Conservation (phyloP, 2,888 invertebrate genomes). For the Brenthis hecate region DNA sequence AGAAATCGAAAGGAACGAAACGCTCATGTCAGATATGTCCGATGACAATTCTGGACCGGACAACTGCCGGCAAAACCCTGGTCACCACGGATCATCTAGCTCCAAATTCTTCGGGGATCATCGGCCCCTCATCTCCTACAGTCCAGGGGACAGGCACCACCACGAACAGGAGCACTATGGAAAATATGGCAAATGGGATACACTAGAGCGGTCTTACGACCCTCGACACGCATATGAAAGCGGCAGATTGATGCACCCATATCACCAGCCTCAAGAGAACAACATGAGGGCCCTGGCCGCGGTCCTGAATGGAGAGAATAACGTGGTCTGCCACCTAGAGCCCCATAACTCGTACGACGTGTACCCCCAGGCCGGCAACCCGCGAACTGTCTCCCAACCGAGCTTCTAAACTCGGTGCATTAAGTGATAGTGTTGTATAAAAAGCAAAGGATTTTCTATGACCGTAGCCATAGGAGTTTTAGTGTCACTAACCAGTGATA, state of each 20-base stretch:
- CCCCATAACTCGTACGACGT: constrained; percentile 84
- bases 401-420: constrained; percentile 64
- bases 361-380: constrained; percentile 72
- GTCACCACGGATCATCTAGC: constrained; percentile 76
- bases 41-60: constrained; percentile 86
- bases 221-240: constrained; percentile 73
- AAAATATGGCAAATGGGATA: constrained; percentile 79
- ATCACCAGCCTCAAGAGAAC: constrained; percentile 80
- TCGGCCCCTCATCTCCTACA: constrained; percentile 90
- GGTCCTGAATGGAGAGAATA: constrained; percentile 91
- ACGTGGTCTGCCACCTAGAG: constrained; percentile 93
- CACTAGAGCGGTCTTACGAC: constrained; percentile 76
- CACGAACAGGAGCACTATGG: constrained; percentile 76
- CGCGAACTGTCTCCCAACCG: constrained; percentile 78
- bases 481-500: constrained; percentile 68
- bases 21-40: constrained; percentile 89
- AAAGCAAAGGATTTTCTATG: constrained; percentile 76
- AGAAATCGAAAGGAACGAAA: constrained; percentile 88
- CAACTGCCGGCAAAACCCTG: constrained; percentile 86
- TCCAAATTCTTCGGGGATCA: constrained; percentile 91
- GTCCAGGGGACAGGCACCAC: constrained; percentile 84
- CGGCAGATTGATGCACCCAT: constrained; percentile 78
- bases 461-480: constrained; percentile 68
- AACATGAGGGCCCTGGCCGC: constrained; percentile 86
- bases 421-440: constrained; percentile 69